These are phyloP conservation scores for Gnathochromis pfefferi DNA, from an alignment of 2,113 vertebrate genomes.

Conservation along the genomic window DNA sequence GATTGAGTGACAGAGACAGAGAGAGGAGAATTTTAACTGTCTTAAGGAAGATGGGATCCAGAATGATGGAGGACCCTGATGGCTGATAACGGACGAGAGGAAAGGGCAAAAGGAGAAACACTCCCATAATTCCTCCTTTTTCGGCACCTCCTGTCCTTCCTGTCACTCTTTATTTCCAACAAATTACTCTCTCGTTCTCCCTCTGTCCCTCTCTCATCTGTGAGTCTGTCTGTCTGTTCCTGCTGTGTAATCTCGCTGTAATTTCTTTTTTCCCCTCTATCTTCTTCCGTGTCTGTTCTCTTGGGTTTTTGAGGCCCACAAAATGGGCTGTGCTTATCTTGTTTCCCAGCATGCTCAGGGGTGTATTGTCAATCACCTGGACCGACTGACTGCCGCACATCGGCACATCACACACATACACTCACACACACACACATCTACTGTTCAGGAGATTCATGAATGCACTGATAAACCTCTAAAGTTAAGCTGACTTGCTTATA, in stretches of 20 bases:
- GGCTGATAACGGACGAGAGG: conserved; percentile 39
- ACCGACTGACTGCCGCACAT: neutral
- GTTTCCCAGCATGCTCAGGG: conserved; percentile 45
- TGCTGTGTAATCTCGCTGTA: conserved; percentile 2
- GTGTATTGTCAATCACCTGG: conserved; percentile 51
- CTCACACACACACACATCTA: neutral
- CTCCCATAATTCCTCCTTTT: conserved; percentile 36
- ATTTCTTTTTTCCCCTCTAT: neutral
- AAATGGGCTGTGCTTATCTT: conserved; percentile 33
- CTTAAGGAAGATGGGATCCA: conserved; percentile 35
- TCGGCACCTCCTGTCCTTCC: neutral
- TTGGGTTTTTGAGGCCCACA: conserved; percentile 2
- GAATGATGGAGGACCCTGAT: conserved; percentile 48
- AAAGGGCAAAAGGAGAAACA: conserved; percentile 33
- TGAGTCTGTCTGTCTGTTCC: neutral
- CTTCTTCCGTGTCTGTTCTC: neutral
- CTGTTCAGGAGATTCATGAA: neutral
- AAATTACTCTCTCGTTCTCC: conserved; percentile 15
- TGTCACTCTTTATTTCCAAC: conserved; percentile 46
- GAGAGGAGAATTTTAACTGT: conserved; percentile 30
- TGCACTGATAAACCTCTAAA: neutral
- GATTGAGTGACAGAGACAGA: conserved; percentile 34
- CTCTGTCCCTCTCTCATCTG: neutral
- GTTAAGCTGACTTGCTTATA: neutral
- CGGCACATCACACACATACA: neutral